Percentiles rank a stretch among this genome's conserved stretches.
Conservation (phyloP, 2,888 invertebrate genomes). For the Argyra leucocephala region DNA sequence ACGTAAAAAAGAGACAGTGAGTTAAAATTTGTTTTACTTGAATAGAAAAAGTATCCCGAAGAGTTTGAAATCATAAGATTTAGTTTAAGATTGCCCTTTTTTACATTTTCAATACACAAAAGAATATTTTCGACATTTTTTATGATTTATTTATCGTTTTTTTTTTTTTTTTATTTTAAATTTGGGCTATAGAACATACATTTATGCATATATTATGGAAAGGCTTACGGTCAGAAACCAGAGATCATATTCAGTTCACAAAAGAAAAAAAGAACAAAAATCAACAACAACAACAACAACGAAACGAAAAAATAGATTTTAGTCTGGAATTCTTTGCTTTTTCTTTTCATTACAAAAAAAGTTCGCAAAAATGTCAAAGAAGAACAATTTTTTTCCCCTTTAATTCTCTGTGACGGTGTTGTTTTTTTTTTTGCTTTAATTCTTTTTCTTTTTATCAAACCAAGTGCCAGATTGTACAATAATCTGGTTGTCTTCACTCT, state of each 20-base stretch:
- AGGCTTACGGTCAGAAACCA: not conserved
- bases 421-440: not conserved
- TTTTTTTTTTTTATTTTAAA: not conserved
- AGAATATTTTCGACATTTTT: too few species aligned
- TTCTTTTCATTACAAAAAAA: not conserved
- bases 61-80: too few species aligned
- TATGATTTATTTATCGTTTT: too few species aligned
- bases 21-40: too few species aligned
- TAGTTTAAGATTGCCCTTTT: too few species aligned
- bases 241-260: not conserved
- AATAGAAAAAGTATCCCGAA: too few species aligned
- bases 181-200: not conserved
- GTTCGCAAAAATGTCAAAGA: conserved; percentile 2
- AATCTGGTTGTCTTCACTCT: conserved; percentile 6
- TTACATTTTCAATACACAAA: too few species aligned
- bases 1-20: too few species aligned
- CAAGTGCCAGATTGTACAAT: conserved; percentile 1
- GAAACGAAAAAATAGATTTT: not conserved
- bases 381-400: not conserved
- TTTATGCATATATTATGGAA: not conserved
- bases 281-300: not conserved
- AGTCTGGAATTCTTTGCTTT: not conserved
- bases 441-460: not conserved
- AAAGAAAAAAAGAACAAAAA: not conserved
- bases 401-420: not conserved